Evolutionary conservation across 2,797 vertebrate genomes (phyloP), one percentile per base, ranked within the genome.

Genomic region (Mormyrus proboscirostris): DNA sequence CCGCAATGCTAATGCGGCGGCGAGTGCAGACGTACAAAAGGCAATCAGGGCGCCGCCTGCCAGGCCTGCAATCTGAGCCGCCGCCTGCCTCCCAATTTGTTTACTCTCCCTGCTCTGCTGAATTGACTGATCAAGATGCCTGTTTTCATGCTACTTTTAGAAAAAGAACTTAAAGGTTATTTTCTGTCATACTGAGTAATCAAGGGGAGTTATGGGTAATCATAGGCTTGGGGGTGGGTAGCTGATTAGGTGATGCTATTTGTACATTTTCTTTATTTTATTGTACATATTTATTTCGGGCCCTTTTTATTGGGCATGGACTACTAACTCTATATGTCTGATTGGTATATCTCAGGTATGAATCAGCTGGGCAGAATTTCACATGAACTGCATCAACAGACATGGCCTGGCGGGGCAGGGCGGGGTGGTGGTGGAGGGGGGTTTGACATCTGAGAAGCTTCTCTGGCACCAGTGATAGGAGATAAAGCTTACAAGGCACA

Each of bases 141-240:
- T 33, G 73, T 79, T 41, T 87, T 89, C 33, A 25, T 65, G 12
- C 16, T 44, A 33, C 50, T 44, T 84, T 65, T 19, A 49, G 50
- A 76, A 65, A 53, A 76, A 16, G 38, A 89, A 44, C 47, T 53
- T 76, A 89, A 79, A 87, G 62, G 62, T 87, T 55, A 51, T 89
- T 79, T 79, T 44, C 88, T 62, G 8, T 84, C 55, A 84, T 85
- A 41, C 79, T 49, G 38, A 38, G 88, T 55, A 57, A 89, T 62
- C 50, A 47, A 44, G 88, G 16, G 53, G 88, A 89, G 62, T 89
- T 84, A 86, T 86, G 47, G 25, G 57, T 84, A 89, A 89, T 89
- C 25, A 50, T 59, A 47, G 47, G 44, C 47, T 19, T 25, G 25
- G 55, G 29, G 79, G 25, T 38, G 22, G 38, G 38, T 7, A 47